phyloP scores from a whole-genome alignment of 2,797 vertebrate species.

The Triplophysa yarkandensis region DNA sequence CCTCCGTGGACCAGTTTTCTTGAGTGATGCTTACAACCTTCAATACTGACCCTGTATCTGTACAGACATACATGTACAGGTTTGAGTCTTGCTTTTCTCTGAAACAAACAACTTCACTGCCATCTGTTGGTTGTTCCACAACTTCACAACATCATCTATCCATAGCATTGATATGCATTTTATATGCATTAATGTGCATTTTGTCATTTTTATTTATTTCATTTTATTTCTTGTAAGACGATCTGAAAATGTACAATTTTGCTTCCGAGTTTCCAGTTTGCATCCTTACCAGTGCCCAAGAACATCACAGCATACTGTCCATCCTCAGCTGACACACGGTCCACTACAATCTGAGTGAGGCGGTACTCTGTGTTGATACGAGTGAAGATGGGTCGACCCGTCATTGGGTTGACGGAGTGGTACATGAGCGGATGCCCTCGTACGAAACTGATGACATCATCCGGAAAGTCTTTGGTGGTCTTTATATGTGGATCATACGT shows the following conservation, averaged over 20 bases:
- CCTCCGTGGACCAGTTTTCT: slow-evolving; percentile 91
- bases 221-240: too few species aligned
- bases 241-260: too few species aligned
- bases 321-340: slow-evolving; percentile 92
- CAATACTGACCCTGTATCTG: slow-evolving; percentile 89
- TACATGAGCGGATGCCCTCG: slow-evolving; percentile 90
- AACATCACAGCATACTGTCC: slow-evolving; percentile 98
- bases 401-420: slow-evolving; percentile 81
- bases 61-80: slow-evolving; percentile 17
- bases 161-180: too few species aligned
- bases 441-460: slow-evolving; percentile 94
- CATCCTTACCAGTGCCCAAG: slow-evolving; percentile 89
- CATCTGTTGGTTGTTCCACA: slow-evolving; percentile 64
- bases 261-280: too few species aligned
- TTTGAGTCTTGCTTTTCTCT: neutral
- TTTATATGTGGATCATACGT: slow-evolving; percentile 93
- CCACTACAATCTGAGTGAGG: slow-evolving; percentile 91
- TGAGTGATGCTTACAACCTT: slow-evolving; percentile 96
- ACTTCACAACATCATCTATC: neutral
- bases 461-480: slow-evolving; percentile 94
- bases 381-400: slow-evolving; percentile 85
- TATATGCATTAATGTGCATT: too few species aligned
- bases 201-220: too few species aligned
- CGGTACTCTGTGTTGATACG: slow-evolving; percentile 88
- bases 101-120: slow-evolving; percentile 48